Base-by-base conservation (phyloP, 2,113 vertebrate genomes). In the Thymallus thymallus region DNA sequence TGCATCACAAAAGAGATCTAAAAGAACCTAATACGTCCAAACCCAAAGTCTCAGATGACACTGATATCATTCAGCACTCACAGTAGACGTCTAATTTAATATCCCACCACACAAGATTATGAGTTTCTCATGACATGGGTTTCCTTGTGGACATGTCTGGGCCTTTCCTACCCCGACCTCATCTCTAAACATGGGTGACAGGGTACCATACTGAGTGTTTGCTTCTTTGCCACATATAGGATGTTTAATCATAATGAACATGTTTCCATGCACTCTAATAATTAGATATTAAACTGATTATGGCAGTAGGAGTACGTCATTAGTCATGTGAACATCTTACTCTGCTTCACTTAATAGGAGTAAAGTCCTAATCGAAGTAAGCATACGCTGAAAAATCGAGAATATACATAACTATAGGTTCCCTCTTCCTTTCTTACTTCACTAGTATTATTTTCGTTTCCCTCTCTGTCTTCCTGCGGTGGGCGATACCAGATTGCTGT, bases 161-260 rank as follows among this genome's bases (percentile, higher is more conserved):
- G 68, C 10, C 22, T 74, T 13, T 24, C 69, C 51, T 60, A 41
- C 26, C 67, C 18, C 9, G 23, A 4, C 60, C n/a, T 10, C 22
- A 22, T 24, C 22, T 22, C 60, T 61, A 22, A 61, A 61, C 58
- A 64, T 22, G 32, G 32, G 41, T 20, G 20, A 48, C 22, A 63
- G 2, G 0, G 16, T 60, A 6, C 56, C 56, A 60, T 23, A n/a
- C 56, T 88, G 83, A 85, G 86, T 89, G 88, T 88, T 85, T 86
- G 85, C 83, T 88, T 80, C 80, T 80, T 84, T 73, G 85, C 88
- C 84, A 89, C 86, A 83, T 82, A 89, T 91, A 90, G 88, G 84
- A 84, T 84, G 85, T 92, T 92, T 86, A 88, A 87, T 41, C 35
- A 41, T 41, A 41, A 41, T 41, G 35, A 41, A 9, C 10, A 41